Percentiles rank a stretch among this genome's conserved stretches.
Conservation (phyloP, 2,888 invertebrate genomes). For the Tachystola acroxantha region DNA sequence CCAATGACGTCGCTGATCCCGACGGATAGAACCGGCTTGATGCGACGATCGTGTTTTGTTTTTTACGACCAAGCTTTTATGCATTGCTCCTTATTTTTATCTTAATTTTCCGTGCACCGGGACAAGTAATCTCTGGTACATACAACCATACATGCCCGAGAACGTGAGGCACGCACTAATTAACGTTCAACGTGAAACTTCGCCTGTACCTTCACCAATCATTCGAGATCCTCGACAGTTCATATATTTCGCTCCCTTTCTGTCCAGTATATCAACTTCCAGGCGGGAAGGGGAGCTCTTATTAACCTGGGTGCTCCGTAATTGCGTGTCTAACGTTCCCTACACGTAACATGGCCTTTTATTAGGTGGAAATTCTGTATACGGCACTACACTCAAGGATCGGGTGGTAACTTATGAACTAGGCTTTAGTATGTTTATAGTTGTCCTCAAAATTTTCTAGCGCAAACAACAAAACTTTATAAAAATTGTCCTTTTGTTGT, state of each 20-base stretch:
- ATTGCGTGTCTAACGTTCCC: slow-evolving; percentile 73
- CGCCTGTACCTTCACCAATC: slow-evolving; percentile 48
- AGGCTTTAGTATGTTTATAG: slow-evolving; percentile 21
- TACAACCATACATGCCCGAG: slow-evolving; percentile 52
- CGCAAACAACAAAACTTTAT: no score
- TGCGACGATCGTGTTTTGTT: slow-evolving; percentile 1
- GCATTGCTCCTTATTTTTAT: slow-evolving; percentile 28
- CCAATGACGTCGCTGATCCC: background rate
- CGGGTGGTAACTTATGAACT: slow-evolving; percentile 55
- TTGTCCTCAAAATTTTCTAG: slow-evolving; percentile 24
- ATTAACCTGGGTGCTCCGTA: slow-evolving; percentile 55
- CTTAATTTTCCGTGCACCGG: slow-evolving; percentile 27
- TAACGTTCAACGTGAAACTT: slow-evolving; percentile 75
- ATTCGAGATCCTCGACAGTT: slow-evolving; percentile 46
- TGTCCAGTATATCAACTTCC: slow-evolving; percentile 31
- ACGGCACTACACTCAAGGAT: slow-evolving; percentile 55
- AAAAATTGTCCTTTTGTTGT: background rate
- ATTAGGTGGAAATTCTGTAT: slow-evolving; percentile 76
- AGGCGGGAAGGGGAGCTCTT: slow-evolving; percentile 45
- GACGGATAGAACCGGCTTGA: no score
- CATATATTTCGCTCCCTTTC: slow-evolving; percentile 42
- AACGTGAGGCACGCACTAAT: slow-evolving; percentile 73
- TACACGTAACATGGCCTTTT: slow-evolving; percentile 73
- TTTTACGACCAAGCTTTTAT: slow-evolving; percentile 16
- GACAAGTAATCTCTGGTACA: slow-evolving; percentile 47